Conservation (phyloP, 1,140 invertebrate genomes). For the Drosophila varians region DNA sequence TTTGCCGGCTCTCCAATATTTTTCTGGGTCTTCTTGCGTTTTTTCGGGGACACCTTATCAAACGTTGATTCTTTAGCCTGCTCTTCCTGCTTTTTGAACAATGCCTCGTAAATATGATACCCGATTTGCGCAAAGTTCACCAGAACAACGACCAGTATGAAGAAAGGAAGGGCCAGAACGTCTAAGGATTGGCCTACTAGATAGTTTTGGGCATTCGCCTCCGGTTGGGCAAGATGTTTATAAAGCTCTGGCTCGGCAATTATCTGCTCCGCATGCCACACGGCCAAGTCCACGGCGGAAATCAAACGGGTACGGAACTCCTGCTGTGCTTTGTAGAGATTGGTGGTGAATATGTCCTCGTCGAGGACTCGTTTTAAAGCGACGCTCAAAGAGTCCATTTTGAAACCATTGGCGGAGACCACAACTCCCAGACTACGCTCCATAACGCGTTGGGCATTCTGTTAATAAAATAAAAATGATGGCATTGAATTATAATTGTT, state of each 20-base stretch:
- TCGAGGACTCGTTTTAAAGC: constrained; percentile 29
- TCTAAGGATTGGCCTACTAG: constrained; percentile 54
- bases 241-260: constrained; percentile 53
- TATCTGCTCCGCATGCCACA: constrained; percentile 87
- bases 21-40: neutral
- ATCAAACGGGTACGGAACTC: constrained; percentile 85
- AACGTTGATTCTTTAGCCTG: neutral
- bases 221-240: constrained; percentile 17
- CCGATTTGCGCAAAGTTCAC: neutral
- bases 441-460: constrained; percentile 66
- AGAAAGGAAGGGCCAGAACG: constrained; percentile 23
- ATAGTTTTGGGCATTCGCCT: constrained; percentile 17
- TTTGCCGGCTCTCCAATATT: neutral
- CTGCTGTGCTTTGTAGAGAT: constrained; percentile 64
- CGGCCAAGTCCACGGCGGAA: constrained; percentile 84
- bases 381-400: neutral
- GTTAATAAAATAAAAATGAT: neutral
- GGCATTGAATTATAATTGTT: neutral
- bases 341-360: neutral
- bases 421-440: constrained; percentile 54
- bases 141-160: constrained; percentile 2
- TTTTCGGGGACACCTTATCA: too few relatives aligned
- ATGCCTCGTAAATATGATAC: neutral
- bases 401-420: neutral
- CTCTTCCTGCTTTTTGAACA: neutral